Base-by-base conservation (phyloP, 2,888 invertebrate species). In the Podotricha telesiphe region DNA sequence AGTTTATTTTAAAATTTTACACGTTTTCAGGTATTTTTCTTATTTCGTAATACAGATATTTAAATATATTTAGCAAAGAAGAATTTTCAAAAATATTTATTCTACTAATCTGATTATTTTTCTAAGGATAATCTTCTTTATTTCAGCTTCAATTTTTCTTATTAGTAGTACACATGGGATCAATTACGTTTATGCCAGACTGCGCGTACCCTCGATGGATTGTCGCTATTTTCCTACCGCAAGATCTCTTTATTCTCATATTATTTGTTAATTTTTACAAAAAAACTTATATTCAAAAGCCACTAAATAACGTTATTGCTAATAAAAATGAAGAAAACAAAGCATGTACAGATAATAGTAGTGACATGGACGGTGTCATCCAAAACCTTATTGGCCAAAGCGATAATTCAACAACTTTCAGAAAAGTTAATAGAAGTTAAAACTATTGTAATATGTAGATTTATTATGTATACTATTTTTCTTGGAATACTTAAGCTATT, bases 221-320 rank as follows among this genome's bases (percentile, higher is more conserved):
- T 0, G 85, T 93, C 0, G 88, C 92, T 0, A n/a, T 95, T 0
- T 91, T 95, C 56, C 81, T 95, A 0, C 94, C 95, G 0, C 96
- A 96, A 79, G 95, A 95, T 80, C 48, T 94, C 0, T 95, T 95
- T 77, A 95, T 96, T 94, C 85, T 96, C 0, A 77, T 94, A 3
- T 83, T 96, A 1, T 96, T 96, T 78, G 78, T 88, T 0, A 95
- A 96, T 69, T 96, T 96, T 80, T 96, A 96, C 74, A 93, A 94
- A 59, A 95, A 94, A 77, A 79, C 94, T 0, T 96, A 96, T 77
- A 76, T 95, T 1, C 84, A 71, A 19, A 91, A 89, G 72, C 83
- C 85, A 0, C 42, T 11, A 42, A 67, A 50, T n/a, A 28, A 45
- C 19, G 19, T 13, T 37, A 7, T 13, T 6, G 66, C 45, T 15